These are phyloP conservation scores for Monochamus alternatus DNA, from an alignment of 2,888 invertebrate genomes.

Conservation along the genomic window DNA sequence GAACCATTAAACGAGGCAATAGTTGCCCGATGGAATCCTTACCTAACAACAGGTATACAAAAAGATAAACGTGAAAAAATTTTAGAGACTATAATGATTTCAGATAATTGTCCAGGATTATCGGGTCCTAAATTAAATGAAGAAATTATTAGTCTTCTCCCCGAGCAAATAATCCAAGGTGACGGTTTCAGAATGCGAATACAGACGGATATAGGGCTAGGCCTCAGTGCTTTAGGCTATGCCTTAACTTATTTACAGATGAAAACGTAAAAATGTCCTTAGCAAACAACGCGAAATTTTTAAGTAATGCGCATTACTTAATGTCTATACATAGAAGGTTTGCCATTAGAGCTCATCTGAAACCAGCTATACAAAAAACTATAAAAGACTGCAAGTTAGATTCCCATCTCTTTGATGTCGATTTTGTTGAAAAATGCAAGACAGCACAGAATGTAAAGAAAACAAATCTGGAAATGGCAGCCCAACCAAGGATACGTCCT, in stretches of 20 bases:
- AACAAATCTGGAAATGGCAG: background rate
- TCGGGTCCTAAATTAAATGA: background rate
- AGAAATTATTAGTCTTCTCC: background rate
- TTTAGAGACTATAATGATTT: background rate
- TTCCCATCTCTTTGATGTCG: background rate
- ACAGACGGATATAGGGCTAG: background rate
- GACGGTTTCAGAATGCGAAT: background rate
- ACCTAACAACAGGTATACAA: background rate
- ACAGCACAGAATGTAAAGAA: background rate
- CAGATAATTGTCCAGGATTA: background rate
- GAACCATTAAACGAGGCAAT: constrained; percentile 7
- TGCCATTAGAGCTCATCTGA: background rate
- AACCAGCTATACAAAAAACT: background rate
- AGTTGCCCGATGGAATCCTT: constrained; percentile 1
- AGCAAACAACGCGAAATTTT: constrained; percentile 5
- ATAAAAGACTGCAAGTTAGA: background rate
- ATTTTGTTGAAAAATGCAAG: background rate
- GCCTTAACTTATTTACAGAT: background rate
- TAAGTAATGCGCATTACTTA: constrained; percentile 1
- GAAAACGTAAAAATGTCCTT: background rate
- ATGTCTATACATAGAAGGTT: background rate
- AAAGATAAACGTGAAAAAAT: constrained; percentile 5
- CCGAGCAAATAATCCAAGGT: background rate
- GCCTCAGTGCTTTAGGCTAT: background rate
- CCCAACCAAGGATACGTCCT: background rate